Percentiles rank a stretch among this genome's conserved stretches.
phyloP scores from a whole-genome alignment of 1,140 invertebrate genomes.

The Drosophila aff. region DNA sequence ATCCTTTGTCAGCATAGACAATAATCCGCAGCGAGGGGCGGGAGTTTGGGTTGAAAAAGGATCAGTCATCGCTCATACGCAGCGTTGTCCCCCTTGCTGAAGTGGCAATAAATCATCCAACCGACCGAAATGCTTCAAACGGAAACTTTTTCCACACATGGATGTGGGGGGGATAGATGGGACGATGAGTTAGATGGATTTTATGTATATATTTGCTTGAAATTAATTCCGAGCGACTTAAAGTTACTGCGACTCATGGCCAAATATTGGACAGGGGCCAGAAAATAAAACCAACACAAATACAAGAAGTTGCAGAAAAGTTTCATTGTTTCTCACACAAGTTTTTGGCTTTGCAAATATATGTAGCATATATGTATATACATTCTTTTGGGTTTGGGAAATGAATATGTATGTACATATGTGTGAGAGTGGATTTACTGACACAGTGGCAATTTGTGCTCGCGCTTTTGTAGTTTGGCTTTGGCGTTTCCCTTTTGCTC shows the following conservation, averaged over 20 bases:
- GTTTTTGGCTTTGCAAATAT: slow-evolving; percentile 63
- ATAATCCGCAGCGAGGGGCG: slow-evolving; percentile 24
- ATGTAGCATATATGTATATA: slow-evolving; percentile 1
- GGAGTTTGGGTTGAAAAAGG: not conserved
- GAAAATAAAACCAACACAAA: slow-evolving; percentile 58
- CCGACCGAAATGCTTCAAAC: slow-evolving; percentile 47
- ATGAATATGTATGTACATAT: not conserved
- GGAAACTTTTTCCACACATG: slow-evolving; percentile 59
- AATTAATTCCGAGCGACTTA: slow-evolving; percentile 62
- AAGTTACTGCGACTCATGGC: slow-evolving; percentile 57
- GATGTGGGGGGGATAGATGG: too few species aligned
- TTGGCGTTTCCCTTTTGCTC: slow-evolving; percentile 78
- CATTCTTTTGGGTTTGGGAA: not conserved
- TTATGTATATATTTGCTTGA: slow-evolving; percentile 54
- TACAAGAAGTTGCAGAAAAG: slow-evolving; percentile 60
- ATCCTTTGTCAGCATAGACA: slow-evolving; percentile 64
- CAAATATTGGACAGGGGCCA: slow-evolving; percentile 71
- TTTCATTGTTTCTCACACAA: slow-evolving; percentile 77
- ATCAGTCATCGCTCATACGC: slow-evolving; percentile 72
- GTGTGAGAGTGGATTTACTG: slow-evolving; percentile 30
- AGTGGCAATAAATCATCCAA: slow-evolving; percentile 75
- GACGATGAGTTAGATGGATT: slow-evolving; percentile 41
- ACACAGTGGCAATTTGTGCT: slow-evolving; percentile 58
- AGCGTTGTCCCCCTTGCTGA: slow-evolving; percentile 33
- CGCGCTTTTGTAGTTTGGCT: slow-evolving; percentile 79